These are phyloP conservation scores for Otolemur crassicaudatus DNA, from an alignment of 2,797 vertebrate genomes.

Conservation along the genomic window DNA sequence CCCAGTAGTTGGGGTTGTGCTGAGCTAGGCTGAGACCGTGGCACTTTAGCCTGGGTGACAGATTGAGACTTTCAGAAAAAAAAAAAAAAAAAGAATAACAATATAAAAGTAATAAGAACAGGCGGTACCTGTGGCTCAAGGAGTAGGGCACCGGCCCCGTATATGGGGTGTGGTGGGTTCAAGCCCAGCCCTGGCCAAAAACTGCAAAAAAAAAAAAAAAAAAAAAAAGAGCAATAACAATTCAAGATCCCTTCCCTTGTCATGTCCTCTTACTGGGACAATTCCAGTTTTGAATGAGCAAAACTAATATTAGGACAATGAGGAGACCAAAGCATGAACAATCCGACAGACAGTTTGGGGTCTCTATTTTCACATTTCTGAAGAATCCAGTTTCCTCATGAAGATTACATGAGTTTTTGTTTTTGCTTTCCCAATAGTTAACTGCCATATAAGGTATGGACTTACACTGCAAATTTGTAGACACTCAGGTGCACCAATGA, in stretches of 20 bases:
- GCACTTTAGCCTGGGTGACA: too few relatives aligned
- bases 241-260: fast-evolving
- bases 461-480: neutral
- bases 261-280: neutral
- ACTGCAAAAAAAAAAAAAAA: too few relatives aligned
- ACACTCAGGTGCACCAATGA: neutral
- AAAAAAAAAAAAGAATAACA: too few relatives aligned
- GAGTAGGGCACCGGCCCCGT: too few relatives aligned
- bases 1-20: too few relatives aligned
- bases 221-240: neutral
- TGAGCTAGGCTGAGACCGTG: too few relatives aligned
- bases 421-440: neutral
- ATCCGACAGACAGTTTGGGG: neutral
- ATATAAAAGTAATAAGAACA: too few relatives aligned
- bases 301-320: neutral
- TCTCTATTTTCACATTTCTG: neutral
- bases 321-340: neutral
- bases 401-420: neutral
- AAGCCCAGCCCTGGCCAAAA: too few relatives aligned
- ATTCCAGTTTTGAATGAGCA: neutral
- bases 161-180: too few relatives aligned
- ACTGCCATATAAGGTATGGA: neutral
- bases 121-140: too few relatives aligned
- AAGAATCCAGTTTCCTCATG: neutral
- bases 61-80: too few relatives aligned